Conservation (phyloP, 2,113 vertebrate species). For the Ailuropoda melanoleuca region DNA sequence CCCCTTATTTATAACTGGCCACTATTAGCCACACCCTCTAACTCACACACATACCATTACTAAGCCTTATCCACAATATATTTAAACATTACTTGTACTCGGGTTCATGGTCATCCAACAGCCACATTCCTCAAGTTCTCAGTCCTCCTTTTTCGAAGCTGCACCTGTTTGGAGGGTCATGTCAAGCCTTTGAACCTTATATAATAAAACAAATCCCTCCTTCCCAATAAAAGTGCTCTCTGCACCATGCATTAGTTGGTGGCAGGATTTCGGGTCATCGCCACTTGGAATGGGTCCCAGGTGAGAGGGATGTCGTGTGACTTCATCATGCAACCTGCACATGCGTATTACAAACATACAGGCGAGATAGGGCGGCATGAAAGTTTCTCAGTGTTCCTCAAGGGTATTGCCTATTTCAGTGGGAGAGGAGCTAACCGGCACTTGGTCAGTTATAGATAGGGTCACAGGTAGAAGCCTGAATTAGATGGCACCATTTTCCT, state of each 20-base stretch:
- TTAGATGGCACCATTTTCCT: not conserved
- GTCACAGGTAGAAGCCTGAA: not conserved
- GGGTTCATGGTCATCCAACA: not conserved
- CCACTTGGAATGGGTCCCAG: not conserved
- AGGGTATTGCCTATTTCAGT: not conserved
- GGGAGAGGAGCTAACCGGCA: not conserved
- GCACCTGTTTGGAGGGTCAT: not conserved
- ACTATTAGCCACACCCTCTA: not conserved
- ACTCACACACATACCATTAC: not conserved
- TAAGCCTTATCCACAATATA: not conserved
- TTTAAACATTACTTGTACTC: not conserved
- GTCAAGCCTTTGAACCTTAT: not conserved
- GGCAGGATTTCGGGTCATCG: not conserved
- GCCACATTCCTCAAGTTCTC: not conserved
- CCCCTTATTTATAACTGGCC: not conserved
- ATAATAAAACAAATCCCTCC: not conserved
- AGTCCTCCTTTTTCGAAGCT: not conserved
- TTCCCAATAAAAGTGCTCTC: not conserved
- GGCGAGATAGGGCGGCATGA: not conserved
- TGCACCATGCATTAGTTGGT: not conserved
- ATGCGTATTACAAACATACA: not conserved
- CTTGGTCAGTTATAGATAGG: not conserved
- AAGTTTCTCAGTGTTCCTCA: not conserved
- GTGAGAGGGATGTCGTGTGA: not conserved
- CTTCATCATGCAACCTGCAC: too few relatives aligned